Evolutionary conservation across 2,888 invertebrate species (phyloP), one percentile per base, ranked within the genome.

Genomic region (Volucella inflata): DNA sequence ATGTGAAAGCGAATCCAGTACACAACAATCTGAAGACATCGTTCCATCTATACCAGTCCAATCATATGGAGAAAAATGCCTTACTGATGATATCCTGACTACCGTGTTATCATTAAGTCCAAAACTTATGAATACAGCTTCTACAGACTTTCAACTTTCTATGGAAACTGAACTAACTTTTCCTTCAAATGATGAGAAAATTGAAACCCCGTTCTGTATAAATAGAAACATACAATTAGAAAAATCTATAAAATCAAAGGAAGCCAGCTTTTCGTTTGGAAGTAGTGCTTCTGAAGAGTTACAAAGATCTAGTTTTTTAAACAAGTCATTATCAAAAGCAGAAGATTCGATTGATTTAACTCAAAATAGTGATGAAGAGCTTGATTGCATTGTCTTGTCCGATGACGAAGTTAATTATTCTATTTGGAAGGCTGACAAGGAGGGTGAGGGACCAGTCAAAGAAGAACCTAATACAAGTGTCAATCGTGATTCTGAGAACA

Each of bases 321-420:
- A 42, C 9, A 16, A 64, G 8, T 36, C 30, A 12, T 17, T 2
- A 17, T n/a, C 53, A 8, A 50, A 60, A 51, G n/a, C 68, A 10
- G 78, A 67, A 2, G 38, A 70, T 8, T 75, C 75, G 12, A 89
- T 90, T 44, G 91, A 90, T 65, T 82, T 91, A 46, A 90, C 90
- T 0, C 90, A 88, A 87, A 76, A 51, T 57, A 68, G 72, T 30
- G 80, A 76, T 16, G 76, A 60, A n/a, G 93, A 93, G 50, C 87
- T 88, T 64, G 89, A 89, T n/a, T 93, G 93, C 53, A 87, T 89
- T 9, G 51, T 91, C 9, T 87, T 92, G 21, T 92, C 92, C 1
- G 95, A 95, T 88, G 94, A 94, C 87, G 95, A 95, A 92, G 91
- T 95, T 21, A 94, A 95, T 89, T 95, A 95, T 91, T 95, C 95